phyloP scores from a whole-genome alignment of 1,140 invertebrate species.

The Drosophila sechellia region DNA sequence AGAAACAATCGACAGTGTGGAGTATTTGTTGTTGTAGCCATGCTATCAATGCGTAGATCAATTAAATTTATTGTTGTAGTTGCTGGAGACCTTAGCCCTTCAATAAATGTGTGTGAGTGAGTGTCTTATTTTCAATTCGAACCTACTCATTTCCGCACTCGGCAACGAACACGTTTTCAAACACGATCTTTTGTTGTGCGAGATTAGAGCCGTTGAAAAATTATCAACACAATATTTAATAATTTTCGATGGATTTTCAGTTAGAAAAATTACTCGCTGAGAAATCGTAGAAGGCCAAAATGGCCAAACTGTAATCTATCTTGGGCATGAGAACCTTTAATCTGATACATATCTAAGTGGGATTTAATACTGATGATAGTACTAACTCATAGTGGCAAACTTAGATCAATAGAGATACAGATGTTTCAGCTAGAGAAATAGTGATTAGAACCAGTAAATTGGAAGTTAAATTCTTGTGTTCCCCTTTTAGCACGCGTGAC shows the following conservation, averaged over 20 bases:
- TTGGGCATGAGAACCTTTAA: neutral
- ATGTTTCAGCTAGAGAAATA: neutral
- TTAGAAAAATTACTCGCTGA: constrained; percentile 20
- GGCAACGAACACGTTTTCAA: constrained; percentile 29
- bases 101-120: constrained; percentile 47
- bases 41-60: constrained; percentile 75
- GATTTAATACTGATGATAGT: neutral
- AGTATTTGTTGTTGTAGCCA: constrained; percentile 17
- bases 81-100: constrained; percentile 61
- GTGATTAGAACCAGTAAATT: too few species aligned
- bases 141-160: constrained; percentile 67
- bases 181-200: constrained; percentile 10
- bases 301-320: neutral
- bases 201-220: constrained; percentile 20
- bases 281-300: constrained; percentile 43
- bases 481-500: neutral
- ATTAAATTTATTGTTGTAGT: constrained; percentile 53
- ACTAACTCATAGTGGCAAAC: too few species aligned
- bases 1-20: constrained; percentile 47
- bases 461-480: too few species aligned
- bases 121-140: constrained; percentile 21
- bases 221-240: constrained; percentile 27
- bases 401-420: too few species aligned
- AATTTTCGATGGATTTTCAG: constrained; percentile 2
- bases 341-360: neutral